Evolutionary conservation across 2,797 vertebrate genomes (phyloP), one percentile per base, ranked within the genome.

Genomic region (Fringilla coelebs): DNA sequence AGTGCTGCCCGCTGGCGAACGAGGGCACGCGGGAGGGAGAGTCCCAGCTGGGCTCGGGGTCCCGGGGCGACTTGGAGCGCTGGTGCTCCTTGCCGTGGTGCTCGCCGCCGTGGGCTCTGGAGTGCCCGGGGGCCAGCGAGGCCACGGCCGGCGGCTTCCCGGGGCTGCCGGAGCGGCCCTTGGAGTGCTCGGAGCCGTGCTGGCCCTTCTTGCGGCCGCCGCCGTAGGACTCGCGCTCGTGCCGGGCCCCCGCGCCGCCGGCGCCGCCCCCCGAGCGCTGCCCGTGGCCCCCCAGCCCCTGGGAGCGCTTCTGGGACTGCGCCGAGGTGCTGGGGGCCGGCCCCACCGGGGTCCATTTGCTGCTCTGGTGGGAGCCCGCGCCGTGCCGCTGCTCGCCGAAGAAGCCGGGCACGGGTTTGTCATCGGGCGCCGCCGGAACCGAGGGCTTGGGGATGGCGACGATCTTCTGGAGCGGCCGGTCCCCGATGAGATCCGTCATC

Each of bases 311-410:
- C 98, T 99, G 98, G 61, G 98, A 98, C 95, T 99, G 99, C 6
- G 98, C 97, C 94, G 98, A 98, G 96, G 98, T 98, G 91, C 98
- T 98, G 58, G 99, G 98, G 41, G 99, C 98, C 3, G 99, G 98
- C 93, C 99, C 99, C 57, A 99, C 99, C 38, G 99, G 99, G 96
- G 99, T 99, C 99, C 99, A 99, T 98, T 99, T 99, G 97, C 98
- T 99, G 98, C 98, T 98, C 98, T 99, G 99, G 96, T 99, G 98
- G 21, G 98, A 98, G 95, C 98, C 96, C 46, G 90, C 9, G 77
- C 97, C 97, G 62, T 98, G 98, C 93, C 98, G 94, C 98, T 98
- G 99, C 73, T 99, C 99, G 54, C 97, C 93, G 96, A 99, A 99
- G 95, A 99, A 98, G 93, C 98, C 97, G 90, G 98, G 98, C 79